These are phyloP conservation scores for Luperina nickerlii DNA, from an alignment of 2,888 invertebrate genomes.

Conservation along the genomic window DNA sequence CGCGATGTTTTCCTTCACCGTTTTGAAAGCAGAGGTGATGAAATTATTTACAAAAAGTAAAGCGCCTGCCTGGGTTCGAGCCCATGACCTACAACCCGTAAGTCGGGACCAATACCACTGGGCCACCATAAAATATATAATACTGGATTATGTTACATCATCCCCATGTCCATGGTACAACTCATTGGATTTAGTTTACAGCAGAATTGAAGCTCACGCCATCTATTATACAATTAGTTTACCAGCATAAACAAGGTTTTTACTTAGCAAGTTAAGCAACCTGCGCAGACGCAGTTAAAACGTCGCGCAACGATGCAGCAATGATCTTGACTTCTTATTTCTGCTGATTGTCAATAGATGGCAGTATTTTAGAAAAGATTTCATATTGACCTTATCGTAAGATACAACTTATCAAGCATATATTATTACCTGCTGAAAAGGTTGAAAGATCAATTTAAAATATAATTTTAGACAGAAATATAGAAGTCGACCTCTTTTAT, in stretches of 20 bases:
- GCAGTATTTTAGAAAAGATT: constrained; percentile 12
- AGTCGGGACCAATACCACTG: background rate
- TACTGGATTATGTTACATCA: background rate
- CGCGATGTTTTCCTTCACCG: background rate
- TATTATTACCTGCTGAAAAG: background rate
- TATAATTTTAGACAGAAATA: background rate
- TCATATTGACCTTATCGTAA: background rate
- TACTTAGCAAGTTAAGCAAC: background rate
- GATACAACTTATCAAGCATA: background rate
- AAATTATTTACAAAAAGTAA: background rate
- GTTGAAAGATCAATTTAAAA: background rate
- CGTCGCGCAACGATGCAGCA: background rate
- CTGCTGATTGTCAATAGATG: constrained; percentile 39
- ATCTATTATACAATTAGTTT: constrained; percentile 24
- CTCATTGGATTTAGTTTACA: background rate
- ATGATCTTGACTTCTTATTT: constrained; percentile 18
- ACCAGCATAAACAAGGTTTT: constrained; percentile 4
- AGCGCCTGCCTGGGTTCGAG: too few species aligned
- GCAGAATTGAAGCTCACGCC: constrained; percentile 32
- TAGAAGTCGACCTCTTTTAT: background rate
- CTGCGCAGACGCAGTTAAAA: background rate
- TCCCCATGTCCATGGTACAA: background rate
- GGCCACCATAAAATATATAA: background rate
- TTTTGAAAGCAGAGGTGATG: background rate
- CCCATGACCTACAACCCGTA: background rate